Conservation (phyloP, 2,113 vertebrate species). For the Pachypanchax playfairii region DNA sequence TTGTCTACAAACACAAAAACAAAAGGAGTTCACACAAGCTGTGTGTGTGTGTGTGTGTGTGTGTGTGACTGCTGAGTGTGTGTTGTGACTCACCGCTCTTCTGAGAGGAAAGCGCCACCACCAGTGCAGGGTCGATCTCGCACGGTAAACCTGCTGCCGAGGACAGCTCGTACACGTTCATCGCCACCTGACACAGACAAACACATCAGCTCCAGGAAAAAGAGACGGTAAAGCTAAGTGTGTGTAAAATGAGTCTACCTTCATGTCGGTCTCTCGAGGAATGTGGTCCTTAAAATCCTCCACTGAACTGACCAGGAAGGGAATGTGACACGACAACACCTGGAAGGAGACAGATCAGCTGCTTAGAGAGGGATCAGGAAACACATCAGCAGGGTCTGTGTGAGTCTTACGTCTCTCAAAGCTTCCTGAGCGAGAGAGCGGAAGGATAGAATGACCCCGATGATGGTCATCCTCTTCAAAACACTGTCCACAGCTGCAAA, state of each 20-base stretch:
- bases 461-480: conserved; percentile 98
- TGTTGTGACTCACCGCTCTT: conserved; percentile 87
- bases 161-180: conserved; percentile 98
- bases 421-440: conserved; percentile 96
- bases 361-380: not conserved
- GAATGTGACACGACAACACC: conserved; percentile 99
- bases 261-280: conserved; percentile 99
- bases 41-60: rapidly evolving
- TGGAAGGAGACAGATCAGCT: conserved; percentile 40
- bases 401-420: conserved; percentile 90
- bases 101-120: conserved; percentile 96
- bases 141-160: conserved; percentile 96
- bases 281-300: conserved; percentile 99
- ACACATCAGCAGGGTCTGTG: not conserved
- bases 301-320: conserved; percentile 98
- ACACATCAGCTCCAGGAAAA: not conserved
- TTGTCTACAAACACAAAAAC: conserved; percentile 82
- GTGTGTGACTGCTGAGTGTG: not conserved
- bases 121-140: conserved; percentile 96
- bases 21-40: not conserved
- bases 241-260: conserved; percentile 78
- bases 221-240: not conserved
- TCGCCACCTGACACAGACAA: conserved; percentile 86
- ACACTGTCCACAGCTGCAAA: conserved; percentile 94
- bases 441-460: conserved; percentile 97